phyloP scores from a whole-genome alignment of 1,140 invertebrate genomes.

The Acromyrmex echinatior region DNA sequence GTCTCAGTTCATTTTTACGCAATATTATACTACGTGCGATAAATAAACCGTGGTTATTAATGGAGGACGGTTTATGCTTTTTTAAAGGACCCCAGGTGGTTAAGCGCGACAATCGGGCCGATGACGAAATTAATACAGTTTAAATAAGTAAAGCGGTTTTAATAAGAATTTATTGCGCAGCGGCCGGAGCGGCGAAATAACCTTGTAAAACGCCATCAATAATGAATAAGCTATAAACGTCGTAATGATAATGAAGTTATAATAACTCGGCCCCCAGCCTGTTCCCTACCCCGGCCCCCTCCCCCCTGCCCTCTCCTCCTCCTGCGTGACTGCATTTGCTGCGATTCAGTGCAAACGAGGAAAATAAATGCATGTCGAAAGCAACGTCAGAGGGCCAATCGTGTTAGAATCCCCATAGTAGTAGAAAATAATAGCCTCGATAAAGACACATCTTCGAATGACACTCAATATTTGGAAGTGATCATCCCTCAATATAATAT shows the following conservation, averaged over 20 bases:
- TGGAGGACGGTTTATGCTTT: constrained; percentile 30
- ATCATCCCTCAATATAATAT: not conserved
- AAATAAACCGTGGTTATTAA: constrained; percentile 60
- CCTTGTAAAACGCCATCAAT: constrained; percentile 60
- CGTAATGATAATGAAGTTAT: constrained; percentile 65
- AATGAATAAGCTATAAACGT: constrained; percentile 65
- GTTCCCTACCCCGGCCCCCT: not conserved
- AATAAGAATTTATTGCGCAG: constrained; percentile 64
- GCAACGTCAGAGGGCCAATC: constrained; percentile 38
- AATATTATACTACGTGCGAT: constrained; percentile 63
- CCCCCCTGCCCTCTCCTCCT: not conserved
- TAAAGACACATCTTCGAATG: not conserved
- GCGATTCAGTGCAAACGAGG: constrained; percentile 57
- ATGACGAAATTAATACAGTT: constrained; percentile 63
- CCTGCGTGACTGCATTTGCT: constrained; percentile 50
- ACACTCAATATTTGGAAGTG: not conserved
- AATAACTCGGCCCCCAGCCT: constrained; percentile 55
- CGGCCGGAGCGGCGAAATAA: constrained; percentile 54
- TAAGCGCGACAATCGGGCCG: constrained; percentile 49
- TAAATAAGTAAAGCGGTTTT: constrained; percentile 62
- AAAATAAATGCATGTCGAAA: constrained; percentile 58
- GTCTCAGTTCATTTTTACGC: constrained; percentile 4
- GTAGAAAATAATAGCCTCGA: constrained; percentile 43
- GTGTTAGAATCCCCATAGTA: not conserved
- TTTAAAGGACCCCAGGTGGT: constrained; percentile 42